A percentile compares a stretch with the other conserved stretches of the same genome.
These are phyloP conservation scores for Drosophila pegasa DNA, from an alignment of 2,888 invertebrate genomes.

Conservation along the genomic window DNA sequence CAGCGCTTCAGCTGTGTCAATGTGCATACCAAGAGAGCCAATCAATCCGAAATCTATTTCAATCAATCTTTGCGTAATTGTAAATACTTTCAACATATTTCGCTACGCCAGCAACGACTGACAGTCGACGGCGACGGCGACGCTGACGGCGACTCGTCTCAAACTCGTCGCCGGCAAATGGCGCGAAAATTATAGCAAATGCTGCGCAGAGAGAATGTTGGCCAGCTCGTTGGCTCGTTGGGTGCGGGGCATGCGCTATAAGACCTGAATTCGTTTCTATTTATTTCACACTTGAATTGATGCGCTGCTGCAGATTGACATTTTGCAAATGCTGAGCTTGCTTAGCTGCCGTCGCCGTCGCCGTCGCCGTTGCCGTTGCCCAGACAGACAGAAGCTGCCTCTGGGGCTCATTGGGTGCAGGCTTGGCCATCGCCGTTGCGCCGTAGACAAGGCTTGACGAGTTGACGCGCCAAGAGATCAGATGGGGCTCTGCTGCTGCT, in stretches of 20 bases:
- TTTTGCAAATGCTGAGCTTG: slow-evolving; percentile 81
- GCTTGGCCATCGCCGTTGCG: slow-evolving; percentile 64
- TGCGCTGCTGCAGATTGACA: slow-evolving; percentile 82
- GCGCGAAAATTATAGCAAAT: slow-evolving; percentile 81
- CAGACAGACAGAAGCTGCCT: slow-evolving; percentile 57
- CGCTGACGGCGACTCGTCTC: neutral
- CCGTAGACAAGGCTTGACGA: slow-evolving; percentile 70
- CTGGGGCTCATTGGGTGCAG: slow-evolving; percentile 60
- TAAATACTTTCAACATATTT: slow-evolving; percentile 84
- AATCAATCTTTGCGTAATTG: slow-evolving; percentile 84
- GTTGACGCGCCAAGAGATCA: slow-evolving; percentile 74
- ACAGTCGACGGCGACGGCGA: slow-evolving; percentile 38
- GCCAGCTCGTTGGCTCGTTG: neutral
- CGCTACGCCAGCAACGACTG: slow-evolving; percentile 48
- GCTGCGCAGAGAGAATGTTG: slow-evolving; percentile 29
- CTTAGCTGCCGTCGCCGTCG: too few relatives aligned
- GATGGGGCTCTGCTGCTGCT: slow-evolving; percentile 2
- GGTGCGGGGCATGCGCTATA: slow-evolving; percentile 8
- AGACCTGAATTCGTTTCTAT: slow-evolving; percentile 81
- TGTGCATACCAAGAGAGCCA: slow-evolving; percentile 73
- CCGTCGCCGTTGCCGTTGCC: too few relatives aligned
- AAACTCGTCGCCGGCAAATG: slow-evolving; percentile 65
- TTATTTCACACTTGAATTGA: slow-evolving; percentile 82
- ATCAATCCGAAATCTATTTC: slow-evolving; percentile 84
- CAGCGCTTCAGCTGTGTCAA: slow-evolving; percentile 59